phyloP scores from a whole-genome alignment of 2,113 vertebrate genomes.

The Esox niger region DNA sequence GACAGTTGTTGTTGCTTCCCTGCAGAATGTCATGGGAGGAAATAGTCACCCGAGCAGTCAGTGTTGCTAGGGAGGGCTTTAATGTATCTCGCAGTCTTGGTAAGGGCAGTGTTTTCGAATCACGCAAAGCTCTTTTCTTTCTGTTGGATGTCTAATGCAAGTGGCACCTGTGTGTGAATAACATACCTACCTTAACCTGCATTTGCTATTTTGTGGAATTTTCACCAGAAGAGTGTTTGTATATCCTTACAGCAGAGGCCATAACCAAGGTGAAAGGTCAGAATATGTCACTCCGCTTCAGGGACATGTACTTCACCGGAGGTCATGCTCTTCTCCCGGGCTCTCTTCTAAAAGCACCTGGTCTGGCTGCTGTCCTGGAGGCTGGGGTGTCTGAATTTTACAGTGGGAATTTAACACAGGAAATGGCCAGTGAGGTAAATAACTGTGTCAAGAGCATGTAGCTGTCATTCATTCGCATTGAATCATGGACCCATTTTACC shows the following conservation, averaged over 20 bases:
- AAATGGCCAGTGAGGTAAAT: slow-evolving; percentile 81
- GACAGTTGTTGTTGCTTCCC: neutral
- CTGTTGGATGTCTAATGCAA: neutral
- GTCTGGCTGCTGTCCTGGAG: slow-evolving; percentile 73
- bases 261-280: slow-evolving; percentile 70
- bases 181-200: too few relatives aligned
- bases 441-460: neutral
- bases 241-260: slow-evolving; percentile 70
- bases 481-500: neutral
- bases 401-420: slow-evolving; percentile 75
- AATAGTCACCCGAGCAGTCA: slow-evolving; percentile 72
- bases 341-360: slow-evolving; percentile 63
- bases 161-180: neutral
- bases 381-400: slow-evolving; percentile 76
- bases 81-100: slow-evolving; percentile 83
- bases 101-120: slow-evolving; percentile 47
- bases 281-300: slow-evolving; percentile 70
- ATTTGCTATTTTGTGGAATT: too few relatives aligned
- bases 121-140: neutral
- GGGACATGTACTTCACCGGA: slow-evolving; percentile 69
- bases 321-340: slow-evolving; percentile 74
- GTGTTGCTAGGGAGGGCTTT: slow-evolving; percentile 81
- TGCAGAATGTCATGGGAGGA: slow-evolving; percentile 79
- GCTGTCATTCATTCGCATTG: neutral
- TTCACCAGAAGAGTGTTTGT: neutral